These are phyloP conservation scores for Leptoteleia sp. DNA, from an alignment of 1,140 invertebrate species.

Conservation along the genomic window DNA sequence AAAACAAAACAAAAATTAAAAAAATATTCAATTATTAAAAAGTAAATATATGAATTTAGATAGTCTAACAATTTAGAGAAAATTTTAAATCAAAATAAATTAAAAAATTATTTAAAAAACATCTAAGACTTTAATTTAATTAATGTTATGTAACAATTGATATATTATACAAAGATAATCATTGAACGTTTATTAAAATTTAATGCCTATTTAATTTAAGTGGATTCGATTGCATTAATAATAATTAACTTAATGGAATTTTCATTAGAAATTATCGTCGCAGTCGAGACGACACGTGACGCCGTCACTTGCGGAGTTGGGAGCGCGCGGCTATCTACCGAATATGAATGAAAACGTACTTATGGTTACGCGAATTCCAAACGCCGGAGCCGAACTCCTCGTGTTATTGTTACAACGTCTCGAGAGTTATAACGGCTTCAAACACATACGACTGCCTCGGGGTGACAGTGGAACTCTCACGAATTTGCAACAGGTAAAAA, in stretches of 20 bases:
- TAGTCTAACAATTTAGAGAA: too few relatives aligned
- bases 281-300: slow-evolving; percentile 77
- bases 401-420: slow-evolving; percentile 84
- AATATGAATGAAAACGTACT: slow-evolving; percentile 82
- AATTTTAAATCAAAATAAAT: too few relatives aligned
- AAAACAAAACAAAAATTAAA: too few relatives aligned
- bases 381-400: slow-evolving; percentile 85
- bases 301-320: slow-evolving; percentile 82
- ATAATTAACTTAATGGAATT: slow-evolving; percentile 6
- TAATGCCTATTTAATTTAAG: too few relatives aligned
- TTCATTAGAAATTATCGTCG: slow-evolving; percentile 45
- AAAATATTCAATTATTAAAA: too few relatives aligned
- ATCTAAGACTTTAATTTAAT: too few relatives aligned
- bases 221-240: not conserved
- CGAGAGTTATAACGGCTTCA: slow-evolving; percentile 84
- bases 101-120: too few relatives aligned
- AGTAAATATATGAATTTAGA: too few relatives aligned
- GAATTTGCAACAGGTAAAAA: slow-evolving; percentile 79
- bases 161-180: too few relatives aligned
- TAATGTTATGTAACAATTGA: too few relatives aligned
- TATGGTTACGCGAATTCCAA: slow-evolving; percentile 85
- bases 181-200: too few relatives aligned
- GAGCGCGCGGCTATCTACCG: slow-evolving; percentile 73
- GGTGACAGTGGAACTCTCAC: slow-evolving; percentile 77
- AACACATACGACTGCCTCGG: slow-evolving; percentile 82